phyloP scores from a whole-genome alignment of 1,140 invertebrate species.

The Bacillus rossius region DNA sequence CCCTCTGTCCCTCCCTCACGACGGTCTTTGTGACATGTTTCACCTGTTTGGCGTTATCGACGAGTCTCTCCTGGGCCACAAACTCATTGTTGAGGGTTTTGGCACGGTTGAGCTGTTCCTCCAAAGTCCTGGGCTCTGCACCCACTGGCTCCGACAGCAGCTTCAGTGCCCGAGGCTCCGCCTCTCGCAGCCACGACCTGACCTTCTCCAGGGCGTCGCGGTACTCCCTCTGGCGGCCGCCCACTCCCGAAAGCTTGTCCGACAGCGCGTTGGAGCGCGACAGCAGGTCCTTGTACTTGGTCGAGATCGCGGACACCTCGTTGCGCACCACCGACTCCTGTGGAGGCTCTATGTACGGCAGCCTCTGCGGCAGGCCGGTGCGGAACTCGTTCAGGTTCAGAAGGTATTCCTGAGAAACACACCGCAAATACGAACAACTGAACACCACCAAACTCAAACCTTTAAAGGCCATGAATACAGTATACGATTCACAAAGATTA shows the following conservation, averaged over 20 bases:
- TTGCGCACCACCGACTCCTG: conserved; percentile 63
- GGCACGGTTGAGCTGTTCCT: conserved; percentile 79
- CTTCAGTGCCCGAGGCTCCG: conserved; percentile 69
- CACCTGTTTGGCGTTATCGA: conserved; percentile 70
- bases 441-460: no score
- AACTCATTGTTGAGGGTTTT: conserved; percentile 85
- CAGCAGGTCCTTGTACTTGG: conserved; percentile 69
- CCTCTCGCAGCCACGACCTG: conserved; percentile 71
- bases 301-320: conserved; percentile 63
- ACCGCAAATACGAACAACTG: no score
- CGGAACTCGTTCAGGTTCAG: conserved; percentile 78
- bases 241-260: conserved; percentile 69
- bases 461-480: no score
- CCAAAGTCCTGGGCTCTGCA: conserved; percentile 79
- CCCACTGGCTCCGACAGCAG: conserved; percentile 75
- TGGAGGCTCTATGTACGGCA: conserved; percentile 67
- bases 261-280: conserved; percentile 74
- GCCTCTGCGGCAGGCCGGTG: conserved; percentile 68
- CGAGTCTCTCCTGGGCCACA: conserved; percentile 72
- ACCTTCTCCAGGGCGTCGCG: conserved; percentile 79
- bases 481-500: no score
- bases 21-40: no score
- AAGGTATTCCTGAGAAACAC: conserved; percentile 60
- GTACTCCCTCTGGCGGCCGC: conserved; percentile 73
- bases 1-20: no score